Evolutionary conservation across 2,797 vertebrate genomes (phyloP).

Genomic region (Smutsia temminckii): DNA sequence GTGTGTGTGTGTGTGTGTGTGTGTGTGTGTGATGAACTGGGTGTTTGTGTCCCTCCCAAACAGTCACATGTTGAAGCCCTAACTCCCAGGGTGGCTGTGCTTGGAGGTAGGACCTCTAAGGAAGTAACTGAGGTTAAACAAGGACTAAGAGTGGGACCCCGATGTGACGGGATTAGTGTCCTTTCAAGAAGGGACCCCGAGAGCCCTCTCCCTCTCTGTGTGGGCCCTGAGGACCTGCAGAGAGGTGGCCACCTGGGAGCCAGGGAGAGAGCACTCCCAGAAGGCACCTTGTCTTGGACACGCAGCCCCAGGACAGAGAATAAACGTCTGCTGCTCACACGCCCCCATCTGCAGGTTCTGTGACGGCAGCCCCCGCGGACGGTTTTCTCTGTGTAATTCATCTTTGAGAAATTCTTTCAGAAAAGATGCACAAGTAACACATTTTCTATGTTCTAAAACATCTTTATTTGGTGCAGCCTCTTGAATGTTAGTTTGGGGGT

Average conservation of each 20-base stretch:
- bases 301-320: neutral
- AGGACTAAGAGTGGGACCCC: neutral
- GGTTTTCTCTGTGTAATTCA: neutral
- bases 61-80: accelerated
- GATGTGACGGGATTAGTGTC: neutral
- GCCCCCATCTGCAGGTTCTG: accelerated
- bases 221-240: accelerated
- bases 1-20: accelerated
- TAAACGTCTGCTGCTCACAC: accelerated
- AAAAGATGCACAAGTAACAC: neutral
- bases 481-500: neutral
- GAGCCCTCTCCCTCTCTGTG: too few relatives aligned
- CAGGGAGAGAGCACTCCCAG: neutral
- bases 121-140: too few relatives aligned
- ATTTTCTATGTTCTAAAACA: neutral
- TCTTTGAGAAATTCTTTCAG: neutral
- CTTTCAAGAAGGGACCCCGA: neutral
- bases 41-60: too few relatives aligned
- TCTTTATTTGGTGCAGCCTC: neutral
- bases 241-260: accelerated
- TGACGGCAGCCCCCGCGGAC: neutral
- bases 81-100: neutral
- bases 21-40: neutral
- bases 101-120: neutral
- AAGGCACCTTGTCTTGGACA: too few relatives aligned